Evolutionary conservation across 2,888 invertebrate genomes (phyloP), one percentile per base, ranked within the genome.

Genomic region (Ochropleura leucogaster): DNA sequence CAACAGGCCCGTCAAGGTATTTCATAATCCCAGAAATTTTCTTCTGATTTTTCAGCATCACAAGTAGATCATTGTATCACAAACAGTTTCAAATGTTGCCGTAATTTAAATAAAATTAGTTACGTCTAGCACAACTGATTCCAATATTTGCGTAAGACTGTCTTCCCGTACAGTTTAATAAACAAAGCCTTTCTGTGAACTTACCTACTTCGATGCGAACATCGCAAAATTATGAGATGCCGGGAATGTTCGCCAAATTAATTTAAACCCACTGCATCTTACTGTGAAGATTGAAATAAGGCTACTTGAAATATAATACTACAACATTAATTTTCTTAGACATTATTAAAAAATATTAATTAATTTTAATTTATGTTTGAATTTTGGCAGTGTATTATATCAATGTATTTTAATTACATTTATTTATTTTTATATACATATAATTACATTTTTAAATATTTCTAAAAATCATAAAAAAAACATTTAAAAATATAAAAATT

Each of bases 41-140:
- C 8, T 20, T 49, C 9, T 51, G 40, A 14, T 2, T 69, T 70
- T 69, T 47, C n/a, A 75, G 14, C 42, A 9, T 51, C 51, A 46
- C 49, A 47, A 44, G 51, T 72, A 42, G 3, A 12, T 67, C 42
- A 51, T 83, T 82, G 75, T 87, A 78, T 70, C 72, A 69, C 53
- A 80, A 79, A 82, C 78, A 84, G 60, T 74, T 70, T 30, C 68
- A 81, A 82, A 73, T 64, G 67, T 69, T 30, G 72, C 51, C 20
- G 70, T 82, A 83, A 86, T 87, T 85, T 83, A 87, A 87, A 87
- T 84, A 85, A 84, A 88, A 85, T 90, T 87, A 86, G 86, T 80
- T 77, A 83, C 86, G 77, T 84, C 83, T 82, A 77, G 77, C 60
- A 67, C 83, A 85, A 87, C 80, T 86, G 85, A 79, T 85, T 83